Base-by-base conservation (phyloP, 1,140 invertebrate species). In the Sweltsa coloradensis region DNA sequence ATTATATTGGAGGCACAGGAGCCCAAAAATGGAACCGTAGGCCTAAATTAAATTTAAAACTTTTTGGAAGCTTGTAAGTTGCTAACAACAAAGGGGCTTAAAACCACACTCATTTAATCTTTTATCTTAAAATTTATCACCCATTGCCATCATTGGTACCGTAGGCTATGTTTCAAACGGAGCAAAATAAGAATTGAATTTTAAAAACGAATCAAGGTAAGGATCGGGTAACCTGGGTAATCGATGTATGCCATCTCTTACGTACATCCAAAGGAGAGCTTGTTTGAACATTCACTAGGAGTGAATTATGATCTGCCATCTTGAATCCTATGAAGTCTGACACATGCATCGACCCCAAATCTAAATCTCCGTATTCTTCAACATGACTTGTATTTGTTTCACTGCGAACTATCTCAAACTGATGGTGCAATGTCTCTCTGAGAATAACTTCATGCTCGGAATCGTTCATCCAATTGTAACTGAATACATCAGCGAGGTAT, bases 391-490 rank as follows among this genome's bases (percentile, higher is more conserved):
- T 71, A 52, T 71, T 78, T 3, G 76, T 79, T 57, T 74, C 66
- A n/a, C 66, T 58, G 53, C 69, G 70, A 2, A 78, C 75, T 44
- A 75, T 61, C 24, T 65, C 46, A 57, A 69, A 81, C 53, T 81
- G 78, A 25, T 68, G 58, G 21, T 71, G 56, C 1, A 81, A 50
- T 19, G 73, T 74, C 57, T 80, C 76, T 16, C 53, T 49, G 0
- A 53, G 51, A 24, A 79, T 53, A 43, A 73, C 60, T 60, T 76
- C 73, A 68, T 74, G 40, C 24, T 81, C 76, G 14, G 72, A 68
- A 63, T 81, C 74, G 59, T 79, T 64, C 71, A 83, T 73, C 79
- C 79, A 83, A 26, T 70, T 76, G n/a, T 79, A 74, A 56, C 70
- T 75, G 57, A 76, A 81, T 2, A 76, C 69, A 65, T 78, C 76